Percentiles rank a stretch among this genome's conserved stretches.
Evolutionary conservation across 2,888 invertebrate species (phyloP).

Genomic region (Thera britannica): DNA sequence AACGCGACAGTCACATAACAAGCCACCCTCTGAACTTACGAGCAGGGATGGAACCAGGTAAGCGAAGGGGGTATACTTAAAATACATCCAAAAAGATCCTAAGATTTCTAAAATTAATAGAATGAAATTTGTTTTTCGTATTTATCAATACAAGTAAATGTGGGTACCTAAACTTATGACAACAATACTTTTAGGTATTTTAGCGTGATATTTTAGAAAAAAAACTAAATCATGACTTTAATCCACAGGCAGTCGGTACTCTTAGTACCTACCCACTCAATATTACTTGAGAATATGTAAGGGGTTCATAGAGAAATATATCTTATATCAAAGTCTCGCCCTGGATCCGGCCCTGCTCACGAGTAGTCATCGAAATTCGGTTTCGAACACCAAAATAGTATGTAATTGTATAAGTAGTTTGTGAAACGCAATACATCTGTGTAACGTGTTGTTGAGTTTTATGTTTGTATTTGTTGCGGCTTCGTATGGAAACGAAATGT

Average conservation of each 20-base stretch:
- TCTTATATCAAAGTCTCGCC: background rate
- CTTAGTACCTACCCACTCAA: too few relatives aligned
- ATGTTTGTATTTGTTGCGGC: conserved; percentile 46
- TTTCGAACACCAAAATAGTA: conserved; percentile 79
- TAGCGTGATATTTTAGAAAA: too few relatives aligned
- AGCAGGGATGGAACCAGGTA: conserved; percentile 35
- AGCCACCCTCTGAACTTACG: conserved; percentile 49
- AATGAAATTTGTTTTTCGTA: too few relatives aligned
- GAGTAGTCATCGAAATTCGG: conserved; percentile 69
- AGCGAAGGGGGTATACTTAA: background rate
- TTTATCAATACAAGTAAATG: too few relatives aligned
- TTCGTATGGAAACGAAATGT: conserved; percentile 35
- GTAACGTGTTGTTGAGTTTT: conserved; percentile 45
- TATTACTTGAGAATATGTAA: too few relatives aligned
- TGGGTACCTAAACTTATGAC: too few relatives aligned
- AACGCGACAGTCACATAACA: conserved; percentile 36
- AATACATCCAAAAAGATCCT: background rate
- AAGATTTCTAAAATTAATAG: too few relatives aligned
- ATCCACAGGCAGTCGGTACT: too few relatives aligned
- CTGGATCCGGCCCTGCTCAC: conserved; percentile 43
- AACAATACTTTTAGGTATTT: too few relatives aligned
- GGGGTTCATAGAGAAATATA: background rate
- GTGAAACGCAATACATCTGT: conserved; percentile 73
- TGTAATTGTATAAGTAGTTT: conserved; percentile 69
- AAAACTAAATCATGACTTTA: too few relatives aligned